phyloP scores from a whole-genome alignment of 2,888 invertebrate species.

The Plusia festucae region DNA sequence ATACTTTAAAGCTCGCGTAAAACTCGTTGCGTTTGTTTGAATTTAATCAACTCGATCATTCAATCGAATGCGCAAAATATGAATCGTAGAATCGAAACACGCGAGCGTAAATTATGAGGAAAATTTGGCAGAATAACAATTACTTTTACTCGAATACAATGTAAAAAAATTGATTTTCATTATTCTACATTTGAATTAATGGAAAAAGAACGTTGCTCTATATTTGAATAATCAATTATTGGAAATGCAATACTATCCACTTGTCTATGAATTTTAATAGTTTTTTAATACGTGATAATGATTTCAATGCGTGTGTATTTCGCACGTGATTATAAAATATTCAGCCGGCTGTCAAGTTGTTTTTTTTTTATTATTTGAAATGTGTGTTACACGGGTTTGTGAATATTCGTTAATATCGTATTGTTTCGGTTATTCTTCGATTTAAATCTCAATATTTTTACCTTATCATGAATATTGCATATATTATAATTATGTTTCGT shows the following conservation, averaged over 20 bases:
- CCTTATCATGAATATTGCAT: too few species aligned
- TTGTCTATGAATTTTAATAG: conserved; percentile 10
- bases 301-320: conserved; percentile 29
- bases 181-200: not conserved
- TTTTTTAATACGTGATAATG: not conserved
- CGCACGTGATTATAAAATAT: conserved; percentile 40
- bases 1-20: not conserved
- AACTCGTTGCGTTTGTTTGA: not conserved
- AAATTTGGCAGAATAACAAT: conserved; percentile 2
- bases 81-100: not conserved
- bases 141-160: not conserved
- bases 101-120: not conserved
- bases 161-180: conserved; percentile 11
- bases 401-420: not conserved
- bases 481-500: too few species aligned
- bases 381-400: conserved; percentile 26
- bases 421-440: not conserved
- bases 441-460: too few species aligned
- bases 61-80: not conserved
- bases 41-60: not conserved
- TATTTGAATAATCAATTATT: conserved; percentile 20
- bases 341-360: conserved; percentile 41
- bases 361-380: not conserved
- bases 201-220: conserved; percentile 15
- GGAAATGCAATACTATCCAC: conserved; percentile 35